These are phyloP conservation scores for Miichthys miiuy DNA, from an alignment of 2,797 vertebrate species.

Conservation along the genomic window DNA sequence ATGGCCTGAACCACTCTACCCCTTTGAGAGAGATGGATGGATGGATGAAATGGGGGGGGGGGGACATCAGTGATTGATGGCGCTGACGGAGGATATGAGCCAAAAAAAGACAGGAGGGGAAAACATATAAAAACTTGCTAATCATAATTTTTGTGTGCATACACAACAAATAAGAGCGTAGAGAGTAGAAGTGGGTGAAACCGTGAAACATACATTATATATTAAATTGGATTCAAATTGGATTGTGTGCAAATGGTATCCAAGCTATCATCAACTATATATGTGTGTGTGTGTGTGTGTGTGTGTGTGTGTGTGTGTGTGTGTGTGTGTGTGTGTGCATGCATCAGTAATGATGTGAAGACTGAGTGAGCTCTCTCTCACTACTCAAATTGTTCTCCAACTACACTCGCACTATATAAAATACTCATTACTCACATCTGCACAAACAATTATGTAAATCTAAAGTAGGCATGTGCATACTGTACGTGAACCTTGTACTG, in stretches of 20 bases:
- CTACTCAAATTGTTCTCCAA: constrained; percentile 7
- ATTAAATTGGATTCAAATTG: constrained; percentile 49
- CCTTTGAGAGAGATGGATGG: constrained; percentile 51
- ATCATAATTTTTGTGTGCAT: constrained; percentile 34
- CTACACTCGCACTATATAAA: constrained; percentile 37
- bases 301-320: constrained; percentile 7
- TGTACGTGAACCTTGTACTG: constrained; percentile 25
- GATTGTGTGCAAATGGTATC: constrained; percentile 46
- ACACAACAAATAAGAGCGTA: constrained; percentile 23
- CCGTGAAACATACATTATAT: constrained; percentile 33
- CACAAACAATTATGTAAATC: constrained; percentile 56
- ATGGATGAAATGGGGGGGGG: constrained; percentile 15
- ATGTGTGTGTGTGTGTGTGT: constrained; percentile 14
- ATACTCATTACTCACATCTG: constrained; percentile 49
- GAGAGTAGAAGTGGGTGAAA: constrained; percentile 34
- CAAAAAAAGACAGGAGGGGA: constrained; percentile 28
- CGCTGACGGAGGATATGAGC: constrained; percentile 35
- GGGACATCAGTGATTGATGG: constrained; percentile 53
- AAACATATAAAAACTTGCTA: constrained; percentile 52
- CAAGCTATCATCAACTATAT: constrained; percentile 34
- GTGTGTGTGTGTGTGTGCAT: not conserved
- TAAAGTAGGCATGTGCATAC: constrained; percentile 3
- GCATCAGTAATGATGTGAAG: constrained; percentile 28
- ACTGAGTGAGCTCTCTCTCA: constrained; percentile 20
- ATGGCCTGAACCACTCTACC: constrained; percentile 68